phyloP scores from a whole-genome alignment of 2,797 vertebrate genomes.

The Tangara arthus region DNA sequence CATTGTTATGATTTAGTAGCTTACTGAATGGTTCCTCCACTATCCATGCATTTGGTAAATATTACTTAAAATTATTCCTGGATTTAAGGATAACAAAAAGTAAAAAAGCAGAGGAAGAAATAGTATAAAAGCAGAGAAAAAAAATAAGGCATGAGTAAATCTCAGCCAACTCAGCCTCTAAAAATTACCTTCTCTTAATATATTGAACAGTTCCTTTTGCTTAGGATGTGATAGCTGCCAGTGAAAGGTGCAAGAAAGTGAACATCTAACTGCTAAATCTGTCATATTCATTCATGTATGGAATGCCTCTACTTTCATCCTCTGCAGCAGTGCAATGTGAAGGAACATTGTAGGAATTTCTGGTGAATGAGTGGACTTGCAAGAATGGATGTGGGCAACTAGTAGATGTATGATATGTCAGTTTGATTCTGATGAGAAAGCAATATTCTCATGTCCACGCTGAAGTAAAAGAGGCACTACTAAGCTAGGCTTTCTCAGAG shows the following conservation, averaged over 20 bases:
- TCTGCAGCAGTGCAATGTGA: neutral
- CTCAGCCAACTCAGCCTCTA: neutral
- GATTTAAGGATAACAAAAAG: neutral
- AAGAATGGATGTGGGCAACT: neutral
- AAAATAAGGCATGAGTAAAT: neutral
- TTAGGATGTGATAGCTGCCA: neutral
- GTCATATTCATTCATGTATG: neutral
- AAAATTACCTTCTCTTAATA: neutral
- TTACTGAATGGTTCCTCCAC: neutral
- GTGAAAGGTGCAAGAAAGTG: neutral
- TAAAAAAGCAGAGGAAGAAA: neutral
- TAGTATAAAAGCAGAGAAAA: neutral
- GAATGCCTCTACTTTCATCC: neutral
- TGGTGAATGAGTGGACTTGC: neutral
- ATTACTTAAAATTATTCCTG: neutral
- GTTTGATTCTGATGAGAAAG: neutral
- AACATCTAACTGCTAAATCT: neutral
- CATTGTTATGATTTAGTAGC: neutral
- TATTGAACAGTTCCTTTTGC: neutral
- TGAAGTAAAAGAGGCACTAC: neutral
- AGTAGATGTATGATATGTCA: neutral
- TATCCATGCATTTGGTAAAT: neutral
- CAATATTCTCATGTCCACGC: neutral
- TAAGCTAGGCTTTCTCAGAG: constrained; percentile 15
- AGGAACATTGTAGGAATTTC: neutral